Percentiles rank a stretch among this genome's conserved stretches.
phyloP scores from a whole-genome alignment of 2,113 vertebrate genomes.

The Percina caprodes region DNA sequence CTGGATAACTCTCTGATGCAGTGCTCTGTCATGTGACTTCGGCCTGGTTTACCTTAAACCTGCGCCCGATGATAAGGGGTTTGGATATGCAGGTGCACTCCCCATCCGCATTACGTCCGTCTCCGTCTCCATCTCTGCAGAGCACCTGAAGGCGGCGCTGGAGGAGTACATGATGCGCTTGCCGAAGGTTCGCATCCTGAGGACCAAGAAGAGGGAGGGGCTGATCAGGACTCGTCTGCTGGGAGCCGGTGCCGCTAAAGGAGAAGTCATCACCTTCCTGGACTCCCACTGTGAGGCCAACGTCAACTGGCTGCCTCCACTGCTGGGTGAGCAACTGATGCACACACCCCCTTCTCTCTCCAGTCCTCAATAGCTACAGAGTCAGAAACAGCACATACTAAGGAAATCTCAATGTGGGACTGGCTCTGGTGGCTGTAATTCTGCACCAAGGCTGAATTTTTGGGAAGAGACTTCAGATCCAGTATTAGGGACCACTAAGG shows the following conservation, averaged over 20 bases:
- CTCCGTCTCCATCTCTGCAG: constrained; percentile 34
- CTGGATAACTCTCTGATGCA: not conserved
- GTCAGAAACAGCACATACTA: too few species aligned
- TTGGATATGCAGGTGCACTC: too few species aligned
- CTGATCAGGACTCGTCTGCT: constrained; percentile 95
- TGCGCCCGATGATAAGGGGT: not conserved
- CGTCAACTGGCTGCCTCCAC: constrained; percentile 96
- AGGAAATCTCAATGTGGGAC: too few species aligned
- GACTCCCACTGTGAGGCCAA: constrained; percentile 98
- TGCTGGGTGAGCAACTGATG: constrained; percentile 85
- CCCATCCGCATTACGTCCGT: accelerated
- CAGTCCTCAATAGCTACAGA: too few species aligned
- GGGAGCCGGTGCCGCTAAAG: constrained; percentile 89
- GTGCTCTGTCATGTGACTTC: not conserved
- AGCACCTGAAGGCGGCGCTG: constrained; percentile 91
- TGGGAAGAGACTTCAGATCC: too few species aligned
- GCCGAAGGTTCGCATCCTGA: constrained; percentile 92
- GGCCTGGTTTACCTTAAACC: not conserved
- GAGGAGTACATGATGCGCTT: constrained; percentile 94
- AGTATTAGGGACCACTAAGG: too few species aligned
- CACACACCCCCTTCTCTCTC: too few species aligned
- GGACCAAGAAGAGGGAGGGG: constrained; percentile 94
- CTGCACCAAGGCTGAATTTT: too few species aligned
- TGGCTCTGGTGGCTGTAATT: too few species aligned
- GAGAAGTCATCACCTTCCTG: constrained; percentile 96